Percentiles rank a stretch among this genome's conserved stretches.
Conservation (phyloP, 2,888 invertebrate species). For the Gerris lacustris region DNA sequence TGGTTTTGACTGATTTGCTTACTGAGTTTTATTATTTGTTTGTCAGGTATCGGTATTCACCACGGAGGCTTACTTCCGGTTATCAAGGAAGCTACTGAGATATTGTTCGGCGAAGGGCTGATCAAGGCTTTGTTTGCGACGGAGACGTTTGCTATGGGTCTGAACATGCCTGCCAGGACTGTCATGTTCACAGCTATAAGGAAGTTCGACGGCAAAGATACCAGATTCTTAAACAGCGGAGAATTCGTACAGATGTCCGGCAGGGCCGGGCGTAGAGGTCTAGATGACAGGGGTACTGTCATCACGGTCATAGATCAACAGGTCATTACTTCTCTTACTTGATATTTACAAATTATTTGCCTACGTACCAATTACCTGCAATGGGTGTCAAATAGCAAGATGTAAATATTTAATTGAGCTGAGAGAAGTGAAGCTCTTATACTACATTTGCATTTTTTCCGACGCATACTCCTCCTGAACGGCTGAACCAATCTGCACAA, state of each 20-base stretch:
- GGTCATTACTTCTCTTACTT: conserved; percentile 34
- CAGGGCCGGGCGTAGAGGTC: conserved; percentile 88
- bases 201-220: conserved; percentile 94
- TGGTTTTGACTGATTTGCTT: too few species aligned
- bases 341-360: too few species aligned
- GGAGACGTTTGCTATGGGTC: conserved; percentile 99
- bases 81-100: conserved; percentile 97
- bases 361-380: too few species aligned
- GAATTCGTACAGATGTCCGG: conserved; percentile 99
- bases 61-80: conserved; percentile 91
- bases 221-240: conserved; percentile 80
- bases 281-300: conserved; percentile 94
- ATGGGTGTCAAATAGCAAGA: too few species aligned
- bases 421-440: too few species aligned
- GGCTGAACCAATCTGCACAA: too few species aligned
- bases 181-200: conserved; percentile 90
- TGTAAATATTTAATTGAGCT: too few species aligned
- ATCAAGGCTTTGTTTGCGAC: conserved; percentile 98
- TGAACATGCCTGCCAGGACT: conserved; percentile 99
- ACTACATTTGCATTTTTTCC: too few species aligned
- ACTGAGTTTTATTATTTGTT: too few species aligned
- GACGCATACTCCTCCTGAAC: too few species aligned
- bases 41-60: conserved; percentile 96
- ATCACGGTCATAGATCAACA: conserved; percentile 98
- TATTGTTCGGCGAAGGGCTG: conserved; percentile 92